Base-by-base conservation (phyloP, 2,113 vertebrate species). In the Callospermophilus lateralis region DNA sequence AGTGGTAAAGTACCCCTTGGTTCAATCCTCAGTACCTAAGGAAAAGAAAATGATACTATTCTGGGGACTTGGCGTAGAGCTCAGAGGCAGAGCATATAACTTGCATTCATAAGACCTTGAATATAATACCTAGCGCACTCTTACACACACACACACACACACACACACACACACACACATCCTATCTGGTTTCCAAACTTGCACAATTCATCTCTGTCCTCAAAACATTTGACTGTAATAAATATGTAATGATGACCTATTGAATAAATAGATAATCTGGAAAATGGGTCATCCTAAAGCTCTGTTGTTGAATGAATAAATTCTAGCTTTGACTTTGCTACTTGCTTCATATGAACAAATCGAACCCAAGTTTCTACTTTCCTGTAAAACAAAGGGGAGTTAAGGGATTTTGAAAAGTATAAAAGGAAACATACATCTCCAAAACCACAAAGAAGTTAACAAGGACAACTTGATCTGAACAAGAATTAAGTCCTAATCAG, bases 291-390 rank as follows among this genome's bases (percentile, higher is more conserved):
- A 80, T 89, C 58, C n/a, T 67, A 90, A 90, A 55, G 85, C 79
- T 76, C 89, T 91, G 26, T 61, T 96, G 53, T 80, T 74, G 55
- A 93, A 72, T 89, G 28, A 94, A 61, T 58, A 93, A 93, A 87
- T 78, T 20, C 53, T 55, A 58, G n/a, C 48, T 90, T 91, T 90
- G n/a, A 63, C 74, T 51, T 51, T 51, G 37, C 81, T 79, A 13
- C 45, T 85, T 89, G 34, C 63, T 97, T 93, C 68, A 61, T 86
- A 4, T 39, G 22, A 79, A 73, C 70, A 84, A 93, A 81, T 78
- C 73, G 94, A 93, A 93, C 28, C 68, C 39, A 20, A 89, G n/a
- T 13, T 83, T 65, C 84, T 92, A 4, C 65, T 92, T 89, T 78
- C 28, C 42, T 92, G 0, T 74, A 95, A 89, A 92, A 51, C 79